Percentiles rank a stretch among this genome's conserved stretches.
Evolutionary conservation across 2,113 vertebrate species (phyloP).

Genomic region (Callospermophilus lateralis): DNA sequence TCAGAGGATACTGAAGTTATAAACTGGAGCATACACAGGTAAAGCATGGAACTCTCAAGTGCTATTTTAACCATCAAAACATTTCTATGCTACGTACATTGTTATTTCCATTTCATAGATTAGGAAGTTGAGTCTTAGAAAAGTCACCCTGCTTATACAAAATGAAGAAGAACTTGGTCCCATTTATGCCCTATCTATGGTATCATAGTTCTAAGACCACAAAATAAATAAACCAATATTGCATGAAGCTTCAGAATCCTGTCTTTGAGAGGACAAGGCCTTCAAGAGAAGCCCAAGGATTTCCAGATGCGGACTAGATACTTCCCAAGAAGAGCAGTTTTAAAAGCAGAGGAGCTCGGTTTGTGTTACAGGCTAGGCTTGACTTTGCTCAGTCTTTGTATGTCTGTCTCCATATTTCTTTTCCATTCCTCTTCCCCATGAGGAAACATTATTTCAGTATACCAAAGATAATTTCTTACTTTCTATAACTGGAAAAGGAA

Average conservation of each 20-base stretch:
- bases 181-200: neutral
- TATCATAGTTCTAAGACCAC: neutral
- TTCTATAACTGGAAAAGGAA: constrained; percentile 48
- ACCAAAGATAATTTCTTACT: constrained; percentile 21
- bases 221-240: neutral
- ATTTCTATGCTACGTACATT: neutral
- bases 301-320: neutral
- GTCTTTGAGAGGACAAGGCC: neutral
- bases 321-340: neutral
- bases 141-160: neutral
- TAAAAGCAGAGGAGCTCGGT: neutral
- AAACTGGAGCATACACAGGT: neutral
- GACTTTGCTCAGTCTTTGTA: neutral
- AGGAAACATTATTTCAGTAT: neutral
- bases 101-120: neutral
- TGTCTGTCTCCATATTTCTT: neutral
- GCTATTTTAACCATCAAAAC: neutral
- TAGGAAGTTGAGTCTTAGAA: neutral
- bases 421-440: neutral
- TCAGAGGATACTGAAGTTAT: neutral
- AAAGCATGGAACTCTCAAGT: neutral
- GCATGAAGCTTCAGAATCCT: neutral
- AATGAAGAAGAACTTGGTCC: neutral
- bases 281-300: neutral
- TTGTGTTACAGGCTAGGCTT: neutral